A percentile compares a stretch with the other conserved stretches of the same genome.
These are phyloP conservation scores for Urechis unicinctus DNA, from an alignment of 2,888 invertebrate species.

Conservation along the genomic window DNA sequence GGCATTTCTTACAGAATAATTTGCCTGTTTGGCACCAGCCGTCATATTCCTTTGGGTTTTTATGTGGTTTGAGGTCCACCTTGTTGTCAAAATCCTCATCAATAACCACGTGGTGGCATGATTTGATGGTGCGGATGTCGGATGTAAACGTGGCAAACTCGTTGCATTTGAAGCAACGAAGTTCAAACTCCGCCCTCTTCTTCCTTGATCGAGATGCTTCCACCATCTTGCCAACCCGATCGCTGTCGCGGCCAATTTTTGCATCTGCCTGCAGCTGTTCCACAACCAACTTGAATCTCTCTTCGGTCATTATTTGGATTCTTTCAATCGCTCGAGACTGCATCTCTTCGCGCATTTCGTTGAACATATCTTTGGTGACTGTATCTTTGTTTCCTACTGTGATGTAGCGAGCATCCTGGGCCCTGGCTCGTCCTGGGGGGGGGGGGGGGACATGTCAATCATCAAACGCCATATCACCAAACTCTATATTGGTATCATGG, in stretches of 20 bases:
- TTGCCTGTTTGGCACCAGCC: constrained; percentile 14
- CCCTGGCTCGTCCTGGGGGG: constrained; percentile 42
- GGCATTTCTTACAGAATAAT: constrained; percentile 19
- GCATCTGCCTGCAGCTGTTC: constrained; percentile 2
- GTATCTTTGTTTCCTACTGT: constrained; percentile 15
- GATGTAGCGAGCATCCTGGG: constrained; percentile 32
- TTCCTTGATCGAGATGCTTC: too few species aligned
- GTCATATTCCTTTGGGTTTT: background rate
- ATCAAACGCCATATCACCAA: too few species aligned
- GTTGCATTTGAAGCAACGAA: constrained; percentile 32
- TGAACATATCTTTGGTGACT: constrained; percentile 26
- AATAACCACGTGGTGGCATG: constrained; percentile 29
- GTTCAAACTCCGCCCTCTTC: constrained; percentile 29
- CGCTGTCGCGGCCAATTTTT: background rate
- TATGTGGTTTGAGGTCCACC: constrained; percentile 6
- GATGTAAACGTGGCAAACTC: constrained; percentile 28
- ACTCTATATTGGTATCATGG: background rate
- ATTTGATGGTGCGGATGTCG: constrained; percentile 27
- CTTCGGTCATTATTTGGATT: constrained; percentile 4
- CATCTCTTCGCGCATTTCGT: constrained; percentile 36
- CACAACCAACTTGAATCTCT: constrained; percentile 11
- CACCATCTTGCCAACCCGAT: background rate
- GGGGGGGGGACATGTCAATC: too few species aligned
- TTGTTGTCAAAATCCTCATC: constrained; percentile 19
- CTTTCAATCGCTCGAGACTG: constrained; percentile 30